These are phyloP conservation scores for Anadara kagoshimensis DNA, from an alignment of 1,140 invertebrate genomes.

Conservation along the genomic window DNA sequence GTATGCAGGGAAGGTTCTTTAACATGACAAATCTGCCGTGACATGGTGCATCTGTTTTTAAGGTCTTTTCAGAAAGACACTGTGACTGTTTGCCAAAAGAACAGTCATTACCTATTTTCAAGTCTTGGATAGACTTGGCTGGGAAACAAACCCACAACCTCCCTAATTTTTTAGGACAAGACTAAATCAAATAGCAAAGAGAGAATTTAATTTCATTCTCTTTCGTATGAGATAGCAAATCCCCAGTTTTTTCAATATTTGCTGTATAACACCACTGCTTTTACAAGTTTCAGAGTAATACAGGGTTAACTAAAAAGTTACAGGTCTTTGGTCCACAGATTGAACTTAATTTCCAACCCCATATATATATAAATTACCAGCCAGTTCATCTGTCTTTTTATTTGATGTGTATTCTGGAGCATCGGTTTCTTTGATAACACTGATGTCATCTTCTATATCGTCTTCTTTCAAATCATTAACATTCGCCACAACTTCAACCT, in stretches of 20 bases:
- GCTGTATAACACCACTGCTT: too few species aligned
- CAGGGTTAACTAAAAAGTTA: not conserved
- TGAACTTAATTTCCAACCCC: not conserved
- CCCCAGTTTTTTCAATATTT: too few species aligned
- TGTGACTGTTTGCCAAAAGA: too few species aligned
- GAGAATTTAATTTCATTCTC: too few species aligned
- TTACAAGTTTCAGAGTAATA: too few species aligned
- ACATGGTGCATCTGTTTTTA: too few species aligned
- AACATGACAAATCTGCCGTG: too few species aligned
- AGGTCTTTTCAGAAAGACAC: too few species aligned
- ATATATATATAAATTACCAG: conserved; percentile 45
- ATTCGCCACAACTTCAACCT: conserved; percentile 47
- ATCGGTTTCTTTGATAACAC: conserved; percentile 46
- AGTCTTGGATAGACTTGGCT: not conserved
- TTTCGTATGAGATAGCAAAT: too few species aligned
- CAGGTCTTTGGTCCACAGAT: not conserved
- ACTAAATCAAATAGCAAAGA: too few species aligned
- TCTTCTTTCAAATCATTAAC: conserved; percentile 43
- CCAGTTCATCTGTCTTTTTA: conserved; percentile 61
- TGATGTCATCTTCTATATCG: conserved; percentile 1
- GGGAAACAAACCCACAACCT: not conserved
- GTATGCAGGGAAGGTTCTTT: too few species aligned
- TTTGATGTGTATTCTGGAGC: conserved; percentile 38
- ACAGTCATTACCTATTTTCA: conserved; percentile 2
- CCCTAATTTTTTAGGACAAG: too few species aligned